Percentiles rank a stretch among this genome's conserved stretches.
phyloP scores from a whole-genome alignment of 2,888 invertebrate species.

The Caenorhabditis panamensis region DNA sequence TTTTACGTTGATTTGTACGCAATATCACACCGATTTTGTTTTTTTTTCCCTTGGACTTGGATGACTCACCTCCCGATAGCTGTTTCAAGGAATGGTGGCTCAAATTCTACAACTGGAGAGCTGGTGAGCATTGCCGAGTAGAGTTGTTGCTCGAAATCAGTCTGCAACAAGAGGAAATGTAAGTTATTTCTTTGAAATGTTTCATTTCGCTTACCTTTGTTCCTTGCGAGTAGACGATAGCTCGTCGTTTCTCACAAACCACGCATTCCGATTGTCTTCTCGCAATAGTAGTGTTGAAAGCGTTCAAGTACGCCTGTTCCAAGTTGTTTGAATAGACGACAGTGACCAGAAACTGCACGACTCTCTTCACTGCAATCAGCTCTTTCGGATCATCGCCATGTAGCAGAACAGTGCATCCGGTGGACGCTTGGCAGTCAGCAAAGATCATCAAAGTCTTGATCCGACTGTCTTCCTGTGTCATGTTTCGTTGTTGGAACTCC shows the following conservation, averaged over 20 bases:
- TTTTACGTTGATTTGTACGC: constrained; percentile 23
- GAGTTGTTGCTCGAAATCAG: constrained; percentile 67
- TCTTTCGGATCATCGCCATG: constrained; percentile 86
- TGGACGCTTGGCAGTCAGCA: constrained; percentile 88
- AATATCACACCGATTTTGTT: neutral
- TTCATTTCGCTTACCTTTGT: constrained; percentile 47
- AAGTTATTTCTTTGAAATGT: neutral
- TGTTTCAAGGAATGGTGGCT: constrained; percentile 91
- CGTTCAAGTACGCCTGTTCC: constrained; percentile 89
- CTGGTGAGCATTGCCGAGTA: constrained; percentile 85
- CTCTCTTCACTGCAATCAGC: constrained; percentile 75
- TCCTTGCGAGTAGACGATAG: constrained; percentile 63
- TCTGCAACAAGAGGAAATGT: constrained; percentile 45
- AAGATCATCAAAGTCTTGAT: constrained; percentile 88
- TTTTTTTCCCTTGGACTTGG: neutral
- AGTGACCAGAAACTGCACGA: constrained; percentile 85
- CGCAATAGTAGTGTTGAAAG: constrained; percentile 72
- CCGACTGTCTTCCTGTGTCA: constrained; percentile 78
- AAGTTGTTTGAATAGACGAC: constrained; percentile 93
- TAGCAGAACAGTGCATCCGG: constrained; percentile 91
- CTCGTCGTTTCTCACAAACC: constrained; percentile 67
- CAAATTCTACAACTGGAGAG: constrained; percentile 90
- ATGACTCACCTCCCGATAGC: constrained; percentile 85
- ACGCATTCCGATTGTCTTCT: constrained; percentile 67
- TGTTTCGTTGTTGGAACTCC: constrained; percentile 71